Evolutionary conservation across 1,140 invertebrate species (phyloP).

Genomic region (Bombus waltoni): DNA sequence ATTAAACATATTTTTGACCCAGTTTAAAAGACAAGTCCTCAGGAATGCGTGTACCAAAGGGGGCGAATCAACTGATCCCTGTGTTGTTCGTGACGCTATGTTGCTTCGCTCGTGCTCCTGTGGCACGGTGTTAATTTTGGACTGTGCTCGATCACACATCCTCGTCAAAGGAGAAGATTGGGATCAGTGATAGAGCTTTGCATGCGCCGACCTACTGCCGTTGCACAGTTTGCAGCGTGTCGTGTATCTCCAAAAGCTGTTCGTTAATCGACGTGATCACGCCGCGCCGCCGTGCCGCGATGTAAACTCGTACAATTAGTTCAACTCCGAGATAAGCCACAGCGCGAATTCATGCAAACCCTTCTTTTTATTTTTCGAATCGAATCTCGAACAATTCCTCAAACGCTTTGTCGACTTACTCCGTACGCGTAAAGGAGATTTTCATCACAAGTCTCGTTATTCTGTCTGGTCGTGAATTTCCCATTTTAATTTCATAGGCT

Average conservation of each 20-base stretch:
- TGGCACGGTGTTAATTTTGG: constrained; percentile 60
- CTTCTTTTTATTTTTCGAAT: neutral
- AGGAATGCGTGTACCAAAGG: constrained; percentile 6
- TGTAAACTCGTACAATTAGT: constrained; percentile 47
- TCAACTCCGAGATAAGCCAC: constrained; percentile 11
- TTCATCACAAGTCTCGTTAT: neutral
- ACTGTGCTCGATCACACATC: constrained; percentile 47
- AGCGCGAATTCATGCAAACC: constrained; percentile 8
- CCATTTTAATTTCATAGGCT: neutral
- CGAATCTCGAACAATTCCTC: neutral
- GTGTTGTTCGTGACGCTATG: constrained; percentile 51
- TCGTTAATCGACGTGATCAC: constrained; percentile 45
- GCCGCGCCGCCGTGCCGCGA: neutral
- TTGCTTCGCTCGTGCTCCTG: constrained; percentile 43
- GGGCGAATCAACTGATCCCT: constrained; percentile 35
- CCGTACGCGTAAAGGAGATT: neutral
- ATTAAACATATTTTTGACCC: neutral
- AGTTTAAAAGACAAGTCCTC: constrained; percentile 17
- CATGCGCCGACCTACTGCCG: constrained; percentile 49
- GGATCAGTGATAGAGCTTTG: constrained; percentile 55
- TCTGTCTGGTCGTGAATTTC: neutral
- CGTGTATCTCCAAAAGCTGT: constrained; percentile 49
- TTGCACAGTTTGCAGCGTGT: constrained; percentile 46
- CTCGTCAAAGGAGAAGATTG: constrained; percentile 54
- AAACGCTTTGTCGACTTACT: neutral